Evolutionary conservation across 2,113 vertebrate species (phyloP).

Genomic region (Kryptolebias marmoratus): DNA sequence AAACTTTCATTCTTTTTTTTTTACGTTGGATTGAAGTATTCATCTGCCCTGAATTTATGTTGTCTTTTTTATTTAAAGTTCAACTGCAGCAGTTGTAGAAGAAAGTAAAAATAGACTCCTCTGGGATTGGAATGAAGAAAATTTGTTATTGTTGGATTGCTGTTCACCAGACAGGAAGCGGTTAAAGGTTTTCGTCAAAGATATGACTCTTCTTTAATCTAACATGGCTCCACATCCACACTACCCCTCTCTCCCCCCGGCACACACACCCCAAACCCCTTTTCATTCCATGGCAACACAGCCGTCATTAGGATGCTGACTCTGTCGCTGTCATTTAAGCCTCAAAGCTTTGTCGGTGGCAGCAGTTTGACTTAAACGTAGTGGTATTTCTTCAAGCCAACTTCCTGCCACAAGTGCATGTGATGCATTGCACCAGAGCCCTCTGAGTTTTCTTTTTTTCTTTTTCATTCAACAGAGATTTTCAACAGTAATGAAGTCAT

Average conservation of each 20-base stretch:
- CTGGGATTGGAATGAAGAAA: constrained; percentile 22
- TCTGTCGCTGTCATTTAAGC: constrained; percentile 42
- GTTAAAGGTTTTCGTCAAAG: constrained; percentile 44
- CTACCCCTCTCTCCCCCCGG: background rate
- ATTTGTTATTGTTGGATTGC: constrained; percentile 24
- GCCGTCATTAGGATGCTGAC: constrained; percentile 48
- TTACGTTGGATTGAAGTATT: constrained; percentile 7
- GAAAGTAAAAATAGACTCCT: constrained; percentile 33
- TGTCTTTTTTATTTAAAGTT: constrained; percentile 23
- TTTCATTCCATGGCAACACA: constrained; percentile 31
- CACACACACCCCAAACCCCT: constrained; percentile 16
- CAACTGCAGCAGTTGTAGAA: constrained; percentile 1
- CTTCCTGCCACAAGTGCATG: constrained; percentile 72
- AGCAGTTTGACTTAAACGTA: constrained; percentile 56
- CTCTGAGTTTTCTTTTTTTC: constrained; percentile 44
- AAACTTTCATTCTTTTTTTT: constrained; percentile 3
- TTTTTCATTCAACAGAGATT: constrained; percentile 68
- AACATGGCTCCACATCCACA: background rate
- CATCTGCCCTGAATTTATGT: constrained; percentile 28
- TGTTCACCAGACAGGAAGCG: constrained; percentile 53
- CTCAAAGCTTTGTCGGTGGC: constrained; percentile 46
- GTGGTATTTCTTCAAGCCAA: constrained; percentile 68
- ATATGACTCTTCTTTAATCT: constrained; percentile 30
- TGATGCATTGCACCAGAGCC: constrained; percentile 57
- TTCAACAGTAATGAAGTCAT: constrained; percentile 77